phyloP scores from a whole-genome alignment of 1,140 invertebrate species.

The Drosophila orena region DNA sequence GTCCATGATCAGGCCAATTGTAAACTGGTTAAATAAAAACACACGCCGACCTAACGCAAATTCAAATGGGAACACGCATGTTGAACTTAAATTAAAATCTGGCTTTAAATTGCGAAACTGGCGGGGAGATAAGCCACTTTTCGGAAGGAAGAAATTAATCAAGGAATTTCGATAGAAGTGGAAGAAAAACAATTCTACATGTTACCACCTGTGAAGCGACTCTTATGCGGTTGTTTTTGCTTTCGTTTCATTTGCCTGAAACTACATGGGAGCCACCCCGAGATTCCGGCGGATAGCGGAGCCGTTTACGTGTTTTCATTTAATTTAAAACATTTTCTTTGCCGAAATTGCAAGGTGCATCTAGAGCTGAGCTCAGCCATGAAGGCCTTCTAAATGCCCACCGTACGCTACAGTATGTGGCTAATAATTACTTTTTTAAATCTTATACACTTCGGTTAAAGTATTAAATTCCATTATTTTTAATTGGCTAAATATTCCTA shows the following conservation, averaged over 20 bases:
- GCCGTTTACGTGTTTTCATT: conserved; percentile 68
- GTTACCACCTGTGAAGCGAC: conserved; percentile 41
- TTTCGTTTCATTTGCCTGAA: conserved; percentile 79
- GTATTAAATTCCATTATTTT: too few relatives aligned
- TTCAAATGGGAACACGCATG: conserved; percentile 6
- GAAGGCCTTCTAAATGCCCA: conserved; percentile 1
- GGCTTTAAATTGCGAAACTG: conserved; percentile 26
- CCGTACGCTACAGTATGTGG: neutral
- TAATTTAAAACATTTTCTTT: conserved; percentile 83
- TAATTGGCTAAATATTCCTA: too few relatives aligned
- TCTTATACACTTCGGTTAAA: too few relatives aligned
- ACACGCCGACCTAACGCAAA: conserved; percentile 4
- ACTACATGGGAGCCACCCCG: conserved; percentile 48
- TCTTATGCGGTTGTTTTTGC: conserved; percentile 47
- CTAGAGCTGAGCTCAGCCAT: conserved; percentile 8
- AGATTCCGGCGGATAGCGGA: conserved; percentile 11
- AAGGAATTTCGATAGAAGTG: conserved; percentile 7
- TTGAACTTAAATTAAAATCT: conserved; percentile 35
- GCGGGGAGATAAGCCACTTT: neutral
- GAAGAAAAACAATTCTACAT: conserved; percentile 29
- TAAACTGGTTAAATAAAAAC: conserved; percentile 46
- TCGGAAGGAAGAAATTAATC: conserved; percentile 23
- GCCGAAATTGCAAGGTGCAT: conserved; percentile 69
- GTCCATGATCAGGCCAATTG: conserved; percentile 45
- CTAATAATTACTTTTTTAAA: neutral